A percentile compares a stretch with the other conserved stretches of the same genome.
phyloP scores from a whole-genome alignment of 2,113 vertebrate genomes.

The Stigmatopora argus region DNA sequence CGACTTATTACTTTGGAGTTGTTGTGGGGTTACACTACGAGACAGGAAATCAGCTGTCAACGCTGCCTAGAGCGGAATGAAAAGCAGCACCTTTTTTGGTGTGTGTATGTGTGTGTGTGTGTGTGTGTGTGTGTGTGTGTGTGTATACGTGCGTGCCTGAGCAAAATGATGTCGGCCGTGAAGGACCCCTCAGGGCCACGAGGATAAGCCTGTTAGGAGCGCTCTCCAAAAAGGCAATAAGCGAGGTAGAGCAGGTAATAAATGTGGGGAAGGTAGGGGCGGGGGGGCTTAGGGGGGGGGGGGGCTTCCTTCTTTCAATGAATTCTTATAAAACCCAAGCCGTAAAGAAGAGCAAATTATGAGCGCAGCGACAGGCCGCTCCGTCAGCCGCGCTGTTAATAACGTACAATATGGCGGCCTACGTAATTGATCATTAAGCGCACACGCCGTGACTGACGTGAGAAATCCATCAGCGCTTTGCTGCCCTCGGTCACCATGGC shows the following conservation, averaged over 20 bases:
- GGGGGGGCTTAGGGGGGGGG: conserved; percentile 16
- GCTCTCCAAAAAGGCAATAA: conserved; percentile 58
- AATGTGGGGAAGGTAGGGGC: conserved; percentile 17
- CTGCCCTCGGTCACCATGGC: conserved; percentile 16
- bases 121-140: not conserved
- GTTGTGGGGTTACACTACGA: not conserved
- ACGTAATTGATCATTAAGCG: conserved; percentile 59
- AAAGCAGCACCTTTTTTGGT: conserved; percentile 16
- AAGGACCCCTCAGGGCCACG: conserved; percentile 53
- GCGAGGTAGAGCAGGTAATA: conserved; percentile 52
- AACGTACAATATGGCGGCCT: conserved; percentile 58
- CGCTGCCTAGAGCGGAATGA: conserved; percentile 4
- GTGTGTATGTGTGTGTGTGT: not conserved
- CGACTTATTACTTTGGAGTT: conserved; percentile 51
- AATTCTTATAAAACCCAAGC: conserved; percentile 61
- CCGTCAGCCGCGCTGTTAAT: conserved; percentile 64
- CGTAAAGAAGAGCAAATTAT: conserved; percentile 71
- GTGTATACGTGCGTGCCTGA: conserved; percentile 28
- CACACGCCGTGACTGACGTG: conserved; percentile 10
- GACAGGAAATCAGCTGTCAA: conserved; percentile 15
- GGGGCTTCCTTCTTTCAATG: conserved; percentile 51
- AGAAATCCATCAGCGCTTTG: conserved; percentile 36
- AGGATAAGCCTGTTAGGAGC: conserved; percentile 59
- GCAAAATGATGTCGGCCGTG: conserved; percentile 46
- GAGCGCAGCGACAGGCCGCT: conserved; percentile 59